Conservation (phyloP, 2,113 vertebrate genomes). For the Leptosomus discolor region DNA sequence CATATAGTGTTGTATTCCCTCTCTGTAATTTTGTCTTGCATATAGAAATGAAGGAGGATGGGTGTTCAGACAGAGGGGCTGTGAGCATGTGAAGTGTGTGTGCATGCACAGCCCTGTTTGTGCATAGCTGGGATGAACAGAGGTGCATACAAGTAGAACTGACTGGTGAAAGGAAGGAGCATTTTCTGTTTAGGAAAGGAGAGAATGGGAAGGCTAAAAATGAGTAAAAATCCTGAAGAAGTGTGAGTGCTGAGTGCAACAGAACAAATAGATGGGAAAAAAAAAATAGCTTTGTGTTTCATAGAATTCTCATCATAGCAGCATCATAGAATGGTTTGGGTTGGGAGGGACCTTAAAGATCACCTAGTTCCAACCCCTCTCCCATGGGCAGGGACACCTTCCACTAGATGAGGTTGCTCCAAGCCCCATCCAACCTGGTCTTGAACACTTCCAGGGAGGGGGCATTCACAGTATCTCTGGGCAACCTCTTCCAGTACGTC, state of each 20-base stretch:
- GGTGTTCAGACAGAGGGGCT: background rate
- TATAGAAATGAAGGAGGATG: background rate
- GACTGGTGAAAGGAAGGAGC: background rate
- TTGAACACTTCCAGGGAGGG: no score
- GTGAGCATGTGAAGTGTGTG: fast-evolving
- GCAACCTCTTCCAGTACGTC: no score
- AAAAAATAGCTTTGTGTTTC: background rate
- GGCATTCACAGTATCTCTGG: no score
- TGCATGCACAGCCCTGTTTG: background rate
- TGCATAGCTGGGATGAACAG: background rate
- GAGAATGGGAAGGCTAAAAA: background rate
- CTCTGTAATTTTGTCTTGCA: background rate
- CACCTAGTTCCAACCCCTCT: no score
- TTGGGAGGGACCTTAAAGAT: no score
- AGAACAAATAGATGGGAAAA: background rate
- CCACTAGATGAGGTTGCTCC: no score
- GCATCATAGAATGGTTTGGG: no score
- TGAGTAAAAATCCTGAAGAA: background rate
- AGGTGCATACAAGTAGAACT: background rate
- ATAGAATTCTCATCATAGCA: no score
- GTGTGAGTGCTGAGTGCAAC: background rate
- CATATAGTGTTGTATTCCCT: fast-evolving
- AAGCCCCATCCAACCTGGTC: no score
- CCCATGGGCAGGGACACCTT: no score
- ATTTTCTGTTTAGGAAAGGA: background rate